Evolutionary conservation across 37 sponge, comb jelly and placozoan species (phyloP).

Genomic region (Chondrosia reniformis): DNA sequence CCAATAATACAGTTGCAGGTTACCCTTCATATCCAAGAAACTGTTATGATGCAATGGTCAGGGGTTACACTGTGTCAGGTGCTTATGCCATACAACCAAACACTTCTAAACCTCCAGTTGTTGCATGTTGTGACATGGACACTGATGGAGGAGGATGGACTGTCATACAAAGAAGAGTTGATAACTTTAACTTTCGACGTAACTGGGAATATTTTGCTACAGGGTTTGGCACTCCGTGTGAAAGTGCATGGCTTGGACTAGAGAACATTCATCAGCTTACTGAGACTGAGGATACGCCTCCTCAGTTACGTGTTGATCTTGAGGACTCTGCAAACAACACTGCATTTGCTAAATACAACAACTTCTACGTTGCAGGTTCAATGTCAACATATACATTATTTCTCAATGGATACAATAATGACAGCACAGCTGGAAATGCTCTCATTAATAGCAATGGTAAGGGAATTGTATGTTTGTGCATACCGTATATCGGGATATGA

Average conservation of each 20-base stretch:
- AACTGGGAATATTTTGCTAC: conserved; percentile 3
- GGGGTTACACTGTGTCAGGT: conserved; percentile 5
- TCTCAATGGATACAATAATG: neutral
- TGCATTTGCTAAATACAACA: neutral
- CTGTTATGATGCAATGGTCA: neutral
- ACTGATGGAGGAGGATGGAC: conserved; percentile 34
- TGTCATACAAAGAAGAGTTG: conserved; percentile 8
- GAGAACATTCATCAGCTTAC: conserved; percentile 20
- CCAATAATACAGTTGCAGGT: too few species aligned
- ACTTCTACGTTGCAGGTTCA: neutral
- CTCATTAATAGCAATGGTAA: neutral
- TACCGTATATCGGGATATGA: too few species aligned
- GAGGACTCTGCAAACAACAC: conserved; percentile 3
- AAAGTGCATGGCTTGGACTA: conserved; percentile 19
- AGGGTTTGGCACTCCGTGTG: conserved; percentile 6
- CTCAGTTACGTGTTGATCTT: conserved; percentile 15
- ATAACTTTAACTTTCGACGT: conserved; percentile 5
- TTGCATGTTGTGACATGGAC: conserved; percentile 18
- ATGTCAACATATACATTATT: neutral
- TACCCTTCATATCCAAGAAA: too few species aligned
- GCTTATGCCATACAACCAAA: conserved; percentile 15
- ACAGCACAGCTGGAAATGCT: conserved; percentile 10
- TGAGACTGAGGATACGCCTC: neutral
- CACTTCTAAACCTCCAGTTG: neutral
- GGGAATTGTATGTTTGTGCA: too few species aligned